Percentiles rank a stretch among this genome's conserved stretches.
Conservation (phyloP, 2,113 vertebrate genomes). For the Pelecanus crispus region DNA sequence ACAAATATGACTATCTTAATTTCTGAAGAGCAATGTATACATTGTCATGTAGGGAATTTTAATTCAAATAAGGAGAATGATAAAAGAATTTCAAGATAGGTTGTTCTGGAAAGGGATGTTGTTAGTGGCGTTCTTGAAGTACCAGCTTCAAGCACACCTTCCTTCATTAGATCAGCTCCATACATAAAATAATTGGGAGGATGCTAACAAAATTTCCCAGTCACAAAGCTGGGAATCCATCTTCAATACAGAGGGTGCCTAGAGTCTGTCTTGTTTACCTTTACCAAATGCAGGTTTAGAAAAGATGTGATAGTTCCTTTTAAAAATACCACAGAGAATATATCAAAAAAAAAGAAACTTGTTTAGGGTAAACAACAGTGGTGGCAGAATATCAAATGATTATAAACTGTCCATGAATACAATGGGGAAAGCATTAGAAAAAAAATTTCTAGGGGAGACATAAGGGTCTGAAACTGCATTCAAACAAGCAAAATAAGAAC, state of each 20-base stretch:
- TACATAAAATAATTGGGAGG: background rate
- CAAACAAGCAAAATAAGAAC: background rate
- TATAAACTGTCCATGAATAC: background rate
- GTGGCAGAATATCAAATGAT: background rate
- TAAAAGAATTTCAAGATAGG: background rate
- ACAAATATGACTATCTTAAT: background rate
- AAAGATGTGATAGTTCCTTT: background rate
- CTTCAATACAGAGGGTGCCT: background rate
- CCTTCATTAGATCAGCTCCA: background rate
- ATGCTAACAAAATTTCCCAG: background rate
- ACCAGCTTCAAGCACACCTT: background rate
- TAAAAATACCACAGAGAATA: background rate
- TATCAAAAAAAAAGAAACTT: background rate
- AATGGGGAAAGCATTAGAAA: background rate
- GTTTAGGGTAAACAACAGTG: background rate
- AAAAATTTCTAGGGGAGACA: background rate
- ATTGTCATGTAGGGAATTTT: background rate
- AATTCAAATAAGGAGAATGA: background rate
- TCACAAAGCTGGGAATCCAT: background rate
- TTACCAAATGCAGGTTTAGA: background rate
- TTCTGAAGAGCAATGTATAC: background rate
- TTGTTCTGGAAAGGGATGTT: background rate
- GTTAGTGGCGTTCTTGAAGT: background rate
- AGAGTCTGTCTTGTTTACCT: background rate
- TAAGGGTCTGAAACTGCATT: background rate